A percentile compares a stretch with the other conserved stretches of the same genome.
Evolutionary conservation across 2,113 vertebrate genomes (phyloP).

Genomic region (Melanotaenia duboulayi): DNA sequence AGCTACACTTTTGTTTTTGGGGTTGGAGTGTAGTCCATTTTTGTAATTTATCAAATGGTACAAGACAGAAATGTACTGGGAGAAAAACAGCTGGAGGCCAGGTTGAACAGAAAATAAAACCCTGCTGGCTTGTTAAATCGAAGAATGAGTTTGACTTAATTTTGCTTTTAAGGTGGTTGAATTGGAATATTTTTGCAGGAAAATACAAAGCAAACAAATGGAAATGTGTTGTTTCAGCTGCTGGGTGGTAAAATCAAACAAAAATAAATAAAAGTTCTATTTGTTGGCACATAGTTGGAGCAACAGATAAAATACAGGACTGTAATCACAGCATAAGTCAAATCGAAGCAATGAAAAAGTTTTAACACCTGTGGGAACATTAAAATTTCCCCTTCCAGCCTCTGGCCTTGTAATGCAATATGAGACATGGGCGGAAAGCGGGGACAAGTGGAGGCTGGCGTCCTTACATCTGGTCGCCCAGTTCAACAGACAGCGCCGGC

Average conservation of each 20-base stretch:
- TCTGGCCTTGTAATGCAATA: constrained; percentile 33
- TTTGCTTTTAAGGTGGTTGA: constrained; percentile 26
- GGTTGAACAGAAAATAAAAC: not conserved
- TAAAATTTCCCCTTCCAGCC: constrained; percentile 25
- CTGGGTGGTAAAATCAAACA: not conserved
- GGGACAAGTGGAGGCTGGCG: constrained; percentile 35
- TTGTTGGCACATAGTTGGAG: not conserved
- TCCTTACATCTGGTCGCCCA: constrained; percentile 63
- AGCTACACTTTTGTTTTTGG: not conserved
- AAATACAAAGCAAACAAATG: constrained; percentile 10
- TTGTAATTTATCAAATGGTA: not conserved
- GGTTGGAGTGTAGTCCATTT: not conserved
- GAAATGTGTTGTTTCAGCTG: constrained; percentile 1
- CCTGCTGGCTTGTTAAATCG: constrained; percentile 20
- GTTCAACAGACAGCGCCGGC: constrained; percentile 51
- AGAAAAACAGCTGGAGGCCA: not conserved
- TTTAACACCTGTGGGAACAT: constrained; percentile 39
- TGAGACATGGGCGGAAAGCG: constrained; percentile 47
- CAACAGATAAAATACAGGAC: not conserved
- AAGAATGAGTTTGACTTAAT: constrained; percentile 28
- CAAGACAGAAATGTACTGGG: not conserved
- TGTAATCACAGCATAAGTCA: not conserved
- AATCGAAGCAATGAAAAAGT: constrained; percentile 10
- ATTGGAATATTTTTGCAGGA: constrained; percentile 19
- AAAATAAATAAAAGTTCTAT: constrained; percentile 1